phyloP scores from a whole-genome alignment of 2,113 vertebrate genomes.

The Corythoichthys haematopterus region DNA sequence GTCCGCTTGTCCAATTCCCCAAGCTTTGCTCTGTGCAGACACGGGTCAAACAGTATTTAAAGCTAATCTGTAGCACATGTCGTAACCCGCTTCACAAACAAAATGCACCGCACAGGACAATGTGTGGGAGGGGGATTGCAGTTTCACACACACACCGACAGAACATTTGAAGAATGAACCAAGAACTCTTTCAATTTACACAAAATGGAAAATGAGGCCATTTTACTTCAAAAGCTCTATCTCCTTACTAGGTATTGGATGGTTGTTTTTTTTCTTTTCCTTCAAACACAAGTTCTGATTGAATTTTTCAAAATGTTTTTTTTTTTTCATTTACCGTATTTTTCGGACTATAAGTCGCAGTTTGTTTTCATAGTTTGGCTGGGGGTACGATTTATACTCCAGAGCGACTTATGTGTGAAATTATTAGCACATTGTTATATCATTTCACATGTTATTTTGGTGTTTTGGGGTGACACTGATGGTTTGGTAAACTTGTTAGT shows the following conservation, averaged over 20 bases:
- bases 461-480: no score
- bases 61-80: constrained; percentile 48
- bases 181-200: not conserved
- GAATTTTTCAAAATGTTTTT: no score
- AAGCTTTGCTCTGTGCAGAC: constrained; percentile 46
- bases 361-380: no score
- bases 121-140: not conserved
- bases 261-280: not conserved
- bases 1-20: constrained; percentile 54
- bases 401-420: no score
- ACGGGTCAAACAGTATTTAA: constrained; percentile 36
- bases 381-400: no score
- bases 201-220: not conserved
- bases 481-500: no score
- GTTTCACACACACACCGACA: constrained; percentile 1
- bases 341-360: no score
- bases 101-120: constrained; percentile 6
- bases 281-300: no score
- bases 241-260: not conserved
- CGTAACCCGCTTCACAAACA: constrained; percentile 8
- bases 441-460: no score
- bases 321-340: no score
- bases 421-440: no score
- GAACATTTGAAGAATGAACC: not conserved
- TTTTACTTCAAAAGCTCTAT: not conserved